Evolutionary conservation across 1,140 invertebrate species (phyloP), one percentile per base, ranked within the genome.

Genomic region (Polypedilum pembai): DNA sequence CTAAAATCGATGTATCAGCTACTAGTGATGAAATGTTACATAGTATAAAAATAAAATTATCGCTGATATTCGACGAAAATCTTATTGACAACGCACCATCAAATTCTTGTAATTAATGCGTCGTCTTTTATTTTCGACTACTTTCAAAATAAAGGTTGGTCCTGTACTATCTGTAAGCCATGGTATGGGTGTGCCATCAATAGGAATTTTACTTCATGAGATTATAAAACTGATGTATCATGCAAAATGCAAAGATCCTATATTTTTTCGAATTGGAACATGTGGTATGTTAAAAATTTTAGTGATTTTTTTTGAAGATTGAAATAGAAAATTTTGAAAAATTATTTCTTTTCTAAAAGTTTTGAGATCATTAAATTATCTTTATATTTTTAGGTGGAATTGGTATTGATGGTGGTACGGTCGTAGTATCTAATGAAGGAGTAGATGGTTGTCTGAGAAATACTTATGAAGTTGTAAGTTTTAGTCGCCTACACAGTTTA

Each of bases 111-210:
- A 3, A 33, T 33, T 33, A 33, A 33, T 33, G 24, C 24, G 24
- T 33, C 5, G 24, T n/a, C 24, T 33, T 33, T 33, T 33, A 1
- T 33, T 33, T 33, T 33, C n/a, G 5, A 33, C 5, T 33, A 33
- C 24, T 33, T 3, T 33, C 5, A 33, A 33, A 33, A 33, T 33
- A 1, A 33, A 33, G 24, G 74, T 77, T 33, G 80, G 79, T 3
- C 79, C 79, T 4, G 78, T 81, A 8, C 73, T 80, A 33, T 78
- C 77, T 7, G 81, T 80, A 10, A 80, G 91, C 86, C 91, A 94
- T 81, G 92, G 92, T 63, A 93, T 93, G 83, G 91, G 91, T 8
- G 85, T 88, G n/a, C 89, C 91, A 5, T 94, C 92, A 0, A 82
- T 92, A 2, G 88, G 88, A 20, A 92, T 94, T 74, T 82, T 94